Evolutionary conservation across 2,888 invertebrate species (phyloP).

Genomic region (Lamproptera curius): DNA sequence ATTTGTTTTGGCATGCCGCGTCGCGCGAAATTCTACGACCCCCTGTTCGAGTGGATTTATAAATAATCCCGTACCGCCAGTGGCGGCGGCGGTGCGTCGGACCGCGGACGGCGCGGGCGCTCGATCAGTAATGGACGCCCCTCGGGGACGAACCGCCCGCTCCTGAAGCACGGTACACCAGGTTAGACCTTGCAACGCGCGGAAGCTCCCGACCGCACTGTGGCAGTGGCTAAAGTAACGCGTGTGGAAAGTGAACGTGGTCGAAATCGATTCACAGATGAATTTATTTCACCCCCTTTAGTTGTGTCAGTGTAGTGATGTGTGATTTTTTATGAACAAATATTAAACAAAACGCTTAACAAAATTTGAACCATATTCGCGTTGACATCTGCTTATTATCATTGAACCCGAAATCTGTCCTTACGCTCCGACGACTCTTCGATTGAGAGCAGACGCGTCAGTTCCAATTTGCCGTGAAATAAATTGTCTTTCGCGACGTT

Average conservation of each 20-base stretch:
- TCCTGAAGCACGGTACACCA: constrained; percentile 24
- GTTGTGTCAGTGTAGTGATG: constrained; percentile 3
- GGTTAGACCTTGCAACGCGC: constrained; percentile 15
- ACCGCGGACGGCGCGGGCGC: constrained; percentile 79
- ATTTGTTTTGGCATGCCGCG: constrained; percentile 61
- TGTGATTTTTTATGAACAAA: constrained; percentile 3
- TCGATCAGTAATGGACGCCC: constrained; percentile 53
- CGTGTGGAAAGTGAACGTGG: constrained; percentile 25
- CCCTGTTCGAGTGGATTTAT: constrained; percentile 75
- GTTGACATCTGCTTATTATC: constrained; percentile 23
- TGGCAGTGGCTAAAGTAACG: constrained; percentile 12
- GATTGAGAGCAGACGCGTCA: constrained; percentile 50
- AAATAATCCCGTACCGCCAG: constrained; percentile 74
- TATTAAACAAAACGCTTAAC: background rate
- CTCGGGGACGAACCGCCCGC: constrained; percentile 52
- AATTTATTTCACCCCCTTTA: background rate
- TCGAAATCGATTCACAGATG: constrained; percentile 12
- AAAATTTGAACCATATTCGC: constrained; percentile 5
- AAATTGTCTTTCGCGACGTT: constrained; percentile 41
- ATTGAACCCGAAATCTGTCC: constrained; percentile 38
- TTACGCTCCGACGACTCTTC: constrained; percentile 36
- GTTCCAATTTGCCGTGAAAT: constrained; percentile 46
- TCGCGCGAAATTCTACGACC: constrained; percentile 75
- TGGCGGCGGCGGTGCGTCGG: constrained; percentile 73
- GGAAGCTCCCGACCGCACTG: background rate